A percentile compares a stretch with the other conserved stretches of the same genome.
These are phyloP conservation scores for Illadopsis cleaveri DNA, from an alignment of 2,113 vertebrate species.

Conservation along the genomic window DNA sequence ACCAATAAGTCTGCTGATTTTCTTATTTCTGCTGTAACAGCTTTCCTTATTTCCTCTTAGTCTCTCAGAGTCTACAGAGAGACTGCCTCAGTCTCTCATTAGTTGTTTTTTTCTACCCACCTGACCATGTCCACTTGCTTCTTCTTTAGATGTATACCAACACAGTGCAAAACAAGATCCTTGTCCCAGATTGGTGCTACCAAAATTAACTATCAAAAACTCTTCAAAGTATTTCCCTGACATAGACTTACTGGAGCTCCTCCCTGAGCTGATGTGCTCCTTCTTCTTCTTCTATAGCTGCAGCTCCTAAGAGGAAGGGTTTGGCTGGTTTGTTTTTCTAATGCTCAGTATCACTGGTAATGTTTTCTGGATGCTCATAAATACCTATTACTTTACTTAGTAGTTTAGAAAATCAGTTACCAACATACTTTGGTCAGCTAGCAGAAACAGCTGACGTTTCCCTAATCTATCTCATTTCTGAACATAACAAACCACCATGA, in stretches of 20 bases:
- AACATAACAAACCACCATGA: background rate
- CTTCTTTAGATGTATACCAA: background rate
- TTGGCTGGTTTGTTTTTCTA: background rate
- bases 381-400: background rate
- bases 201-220: background rate
- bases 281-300: background rate
- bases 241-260: background rate
- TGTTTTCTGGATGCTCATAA: background rate
- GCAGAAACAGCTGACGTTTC: background rate
- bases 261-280: background rate
- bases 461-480: background rate
- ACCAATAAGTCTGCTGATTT: background rate
- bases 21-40: background rate
- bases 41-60: background rate
- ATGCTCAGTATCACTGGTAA: background rate
- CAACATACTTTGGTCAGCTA: background rate
- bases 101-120: background rate
- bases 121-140: background rate
- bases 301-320: background rate
- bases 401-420: background rate
- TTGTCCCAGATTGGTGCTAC: background rate
- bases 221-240: background rate
- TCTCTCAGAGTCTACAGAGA: background rate
- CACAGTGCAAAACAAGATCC: background rate
- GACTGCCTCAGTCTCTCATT: background rate